Evolutionary conservation across 2,113 vertebrate genomes (phyloP).

Genomic region (Pogonocichla stellata): DNA sequence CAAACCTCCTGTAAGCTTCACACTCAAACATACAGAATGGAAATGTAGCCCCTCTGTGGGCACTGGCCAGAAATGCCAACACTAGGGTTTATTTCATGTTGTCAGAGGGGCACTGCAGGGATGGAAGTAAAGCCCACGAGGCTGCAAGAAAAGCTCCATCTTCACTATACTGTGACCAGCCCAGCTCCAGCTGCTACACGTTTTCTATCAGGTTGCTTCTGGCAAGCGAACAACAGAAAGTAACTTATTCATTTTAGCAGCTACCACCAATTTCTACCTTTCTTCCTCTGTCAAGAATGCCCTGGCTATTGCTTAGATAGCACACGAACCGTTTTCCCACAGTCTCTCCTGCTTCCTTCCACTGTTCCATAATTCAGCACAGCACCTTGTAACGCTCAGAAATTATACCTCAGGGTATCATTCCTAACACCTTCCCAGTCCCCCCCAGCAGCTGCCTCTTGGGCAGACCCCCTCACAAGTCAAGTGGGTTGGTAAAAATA

Average conservation of each 20-base stretch:
- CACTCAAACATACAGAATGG: not conserved
- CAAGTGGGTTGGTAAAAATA: constrained; percentile 47
- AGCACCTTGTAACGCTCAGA: not conserved
- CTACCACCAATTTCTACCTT: not conserved
- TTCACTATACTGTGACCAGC: not conserved
- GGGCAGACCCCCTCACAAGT: constrained; percentile 26
- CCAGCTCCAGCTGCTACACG: not conserved
- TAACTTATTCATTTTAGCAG: not conserved
- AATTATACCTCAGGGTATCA: not conserved
- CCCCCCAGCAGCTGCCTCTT: not conserved
- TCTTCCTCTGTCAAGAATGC: constrained; percentile 4
- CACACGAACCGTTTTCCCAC: not conserved
- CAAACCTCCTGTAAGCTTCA: not conserved
- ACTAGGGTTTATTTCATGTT: not conserved
- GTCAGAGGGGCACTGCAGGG: not conserved
- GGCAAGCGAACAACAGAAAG: not conserved
- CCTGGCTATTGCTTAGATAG: not conserved
- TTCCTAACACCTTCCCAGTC: not conserved
- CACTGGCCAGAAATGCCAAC: not conserved
- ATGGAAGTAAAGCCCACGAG: rapidly evolving
- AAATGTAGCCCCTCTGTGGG: not conserved
- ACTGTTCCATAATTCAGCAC: not conserved
- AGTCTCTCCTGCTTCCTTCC: not conserved
- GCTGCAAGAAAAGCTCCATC: not conserved
- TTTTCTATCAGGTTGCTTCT: not conserved